Percentiles rank a stretch among this genome's conserved stretches.
phyloP scores from a whole-genome alignment of 2,888 invertebrate species.

The Tetragonula carbonaria region DNA sequence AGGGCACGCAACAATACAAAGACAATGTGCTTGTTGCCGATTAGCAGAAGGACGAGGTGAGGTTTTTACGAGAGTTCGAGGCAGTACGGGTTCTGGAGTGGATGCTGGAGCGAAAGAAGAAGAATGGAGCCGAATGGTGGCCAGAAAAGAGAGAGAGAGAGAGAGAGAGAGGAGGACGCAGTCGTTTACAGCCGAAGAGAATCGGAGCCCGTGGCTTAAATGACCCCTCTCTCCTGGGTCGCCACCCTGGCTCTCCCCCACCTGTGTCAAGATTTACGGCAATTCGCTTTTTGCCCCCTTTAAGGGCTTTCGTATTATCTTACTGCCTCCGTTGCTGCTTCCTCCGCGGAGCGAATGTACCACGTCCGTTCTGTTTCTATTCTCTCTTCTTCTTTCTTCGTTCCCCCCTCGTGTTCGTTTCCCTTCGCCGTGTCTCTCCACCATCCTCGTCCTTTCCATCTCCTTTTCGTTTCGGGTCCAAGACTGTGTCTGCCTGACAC shows the following conservation, averaged over 20 bases:
- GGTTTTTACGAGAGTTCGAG: conserved; percentile 71
- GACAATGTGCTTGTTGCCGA: conserved; percentile 81
- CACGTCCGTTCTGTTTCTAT: conserved; percentile 10
- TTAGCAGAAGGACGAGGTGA: conserved; percentile 74
- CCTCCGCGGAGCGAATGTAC: conserved; percentile 61
- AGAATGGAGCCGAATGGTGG: background rate
- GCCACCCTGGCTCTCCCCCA: conserved; percentile 56
- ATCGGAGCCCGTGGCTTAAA: conserved; percentile 75
- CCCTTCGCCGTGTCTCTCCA: background rate
- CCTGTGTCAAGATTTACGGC: conserved; percentile 70
- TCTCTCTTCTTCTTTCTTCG: background rate
- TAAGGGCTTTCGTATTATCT: conserved; percentile 73
- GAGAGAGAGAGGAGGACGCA: conserved; percentile 20
- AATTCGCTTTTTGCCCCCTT: conserved; percentile 71
- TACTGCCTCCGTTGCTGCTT: conserved; percentile 65
- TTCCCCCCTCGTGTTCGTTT: background rate
- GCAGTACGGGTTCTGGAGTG: conserved; percentile 20
- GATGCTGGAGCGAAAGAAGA: background rate
- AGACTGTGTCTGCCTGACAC: background rate
- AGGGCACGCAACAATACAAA: conserved; percentile 69
- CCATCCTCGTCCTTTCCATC: background rate
- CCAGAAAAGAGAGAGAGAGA: background rate
- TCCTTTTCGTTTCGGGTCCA: background rate
- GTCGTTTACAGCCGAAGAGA: conserved; percentile 76
- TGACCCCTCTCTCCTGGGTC: conserved; percentile 61